These are phyloP conservation scores for Myotis planiceps DNA, from an alignment of 2,797 vertebrate species.

Conservation along the genomic window DNA sequence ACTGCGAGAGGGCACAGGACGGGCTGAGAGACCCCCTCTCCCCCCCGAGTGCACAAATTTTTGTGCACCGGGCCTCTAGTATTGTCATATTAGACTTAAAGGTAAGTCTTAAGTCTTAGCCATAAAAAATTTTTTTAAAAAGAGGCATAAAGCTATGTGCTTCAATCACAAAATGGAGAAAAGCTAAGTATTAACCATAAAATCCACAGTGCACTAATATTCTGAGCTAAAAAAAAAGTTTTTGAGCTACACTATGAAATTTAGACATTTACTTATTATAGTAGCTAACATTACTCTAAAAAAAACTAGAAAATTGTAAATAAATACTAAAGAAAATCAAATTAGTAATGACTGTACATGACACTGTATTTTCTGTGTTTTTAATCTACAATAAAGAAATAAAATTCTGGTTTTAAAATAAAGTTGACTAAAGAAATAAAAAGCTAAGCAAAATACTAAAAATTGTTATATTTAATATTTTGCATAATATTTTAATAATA, in stretches of 20 bases:
- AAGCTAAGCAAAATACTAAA: not conserved
- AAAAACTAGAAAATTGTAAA: not conserved
- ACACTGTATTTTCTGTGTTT: not conserved
- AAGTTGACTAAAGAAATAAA: not conserved
- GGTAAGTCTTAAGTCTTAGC: not conserved
- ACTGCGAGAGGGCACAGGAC: no score
- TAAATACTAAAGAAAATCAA: not conserved
- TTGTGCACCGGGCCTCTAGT: no score
- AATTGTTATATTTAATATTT: not conserved
- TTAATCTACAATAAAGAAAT: not conserved
- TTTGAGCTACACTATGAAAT: not conserved
- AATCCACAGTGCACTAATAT: not conserved
- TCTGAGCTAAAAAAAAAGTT: not conserved
- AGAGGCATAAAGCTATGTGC: not conserved
- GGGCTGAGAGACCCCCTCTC: no score
- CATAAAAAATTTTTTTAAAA: not conserved
- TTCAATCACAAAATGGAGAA: not conserved
- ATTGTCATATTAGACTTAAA: not conserved
- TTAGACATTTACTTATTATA: not conserved
- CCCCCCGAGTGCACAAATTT: no score
- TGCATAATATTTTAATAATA: not conserved
- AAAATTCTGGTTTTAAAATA: not conserved
- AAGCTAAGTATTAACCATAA: not conserved
- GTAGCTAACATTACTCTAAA: not conserved
- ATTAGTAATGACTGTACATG: not conserved